Evolutionary conservation across 2,797 vertebrate species (phyloP).

Genomic region (Megalops cyprinoides): DNA sequence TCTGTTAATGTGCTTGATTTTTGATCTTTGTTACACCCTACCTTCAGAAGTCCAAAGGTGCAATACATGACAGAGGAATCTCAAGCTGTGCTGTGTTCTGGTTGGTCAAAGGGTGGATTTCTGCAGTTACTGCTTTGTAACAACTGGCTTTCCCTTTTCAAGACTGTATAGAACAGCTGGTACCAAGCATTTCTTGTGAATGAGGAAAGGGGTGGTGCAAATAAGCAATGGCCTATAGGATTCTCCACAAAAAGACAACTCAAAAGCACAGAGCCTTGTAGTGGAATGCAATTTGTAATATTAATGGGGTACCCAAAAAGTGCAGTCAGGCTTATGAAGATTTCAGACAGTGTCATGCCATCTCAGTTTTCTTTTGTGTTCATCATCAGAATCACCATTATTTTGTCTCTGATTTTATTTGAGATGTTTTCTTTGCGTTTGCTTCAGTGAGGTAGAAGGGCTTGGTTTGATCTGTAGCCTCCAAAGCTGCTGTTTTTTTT

Average conservation of each 20-base stretch:
- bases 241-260: neutral
- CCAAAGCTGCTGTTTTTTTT: slow-evolving; percentile 51
- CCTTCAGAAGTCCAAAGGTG: slow-evolving; percentile 50
- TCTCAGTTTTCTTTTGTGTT: slow-evolving; percentile 13
- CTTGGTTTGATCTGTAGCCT: slow-evolving; percentile 24
- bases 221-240: neutral
- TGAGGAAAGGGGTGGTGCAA: neutral
- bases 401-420: slow-evolving; percentile 15
- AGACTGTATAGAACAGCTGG: slow-evolving; percentile 1
- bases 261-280: slow-evolving; percentile 32
- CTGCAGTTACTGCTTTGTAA: neutral
- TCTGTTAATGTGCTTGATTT: slow-evolving; percentile 36
- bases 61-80: slow-evolving; percentile 50
- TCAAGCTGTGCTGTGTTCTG: slow-evolving; percentile 11
- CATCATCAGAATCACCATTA: neutral
- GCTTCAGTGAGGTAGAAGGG: slow-evolving; percentile 24
- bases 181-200: neutral
- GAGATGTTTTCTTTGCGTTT: slow-evolving; percentile 19
- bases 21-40: slow-evolving; percentile 33
- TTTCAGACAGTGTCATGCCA: slow-evolving; percentile 15
- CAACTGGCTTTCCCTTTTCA: neutral
- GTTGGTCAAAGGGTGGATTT: slow-evolving; percentile 20
- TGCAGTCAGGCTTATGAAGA: neutral
- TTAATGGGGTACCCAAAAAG: slow-evolving; percentile 13
- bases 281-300: slow-evolving; percentile 43